Base-by-base conservation (phyloP, 2,888 invertebrate genomes). In the Andrena praecox region DNA sequence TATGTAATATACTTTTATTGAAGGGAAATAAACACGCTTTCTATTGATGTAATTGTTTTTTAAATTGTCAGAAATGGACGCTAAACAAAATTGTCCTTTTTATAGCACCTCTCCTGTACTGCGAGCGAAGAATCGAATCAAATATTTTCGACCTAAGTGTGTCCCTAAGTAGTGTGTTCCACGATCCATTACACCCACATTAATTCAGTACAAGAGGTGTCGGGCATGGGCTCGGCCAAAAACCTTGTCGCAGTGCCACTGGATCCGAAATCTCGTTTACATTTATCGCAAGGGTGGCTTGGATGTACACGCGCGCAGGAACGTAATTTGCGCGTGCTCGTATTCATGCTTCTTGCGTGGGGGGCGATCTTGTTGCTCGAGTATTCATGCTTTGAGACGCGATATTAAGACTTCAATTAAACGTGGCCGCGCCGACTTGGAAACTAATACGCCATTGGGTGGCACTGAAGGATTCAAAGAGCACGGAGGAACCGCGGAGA, bases 361-460 rank as follows among this genome's bases (percentile, higher is more conserved):
- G 27, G 52, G 7, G 27, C 71, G 67, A 80, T 80, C 67, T 64
- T 66, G 56, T 76, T 70, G 74, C 67, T 72, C 77, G 66, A 48
- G 77, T 80, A 77, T 82, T 77, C 81, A 71, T 63, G 83, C 87
- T 89, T 90, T 87, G 84, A 84, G 82, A 78, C 78, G 62, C 68
- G 80, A 89, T 88, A 90, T 88, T 85, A 84, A 87, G 86, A 80
- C 85, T 85, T 77, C 85, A 88, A 91, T 90, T 90, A 88, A 85
- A 84, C 82, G 78, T 71, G 48, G 10, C 77, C 67, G 76, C 75
- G 77, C 66, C 69, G 71, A 78, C 85, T 85, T 82, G 88, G 85
- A 85, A 90, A 89, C 83, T 90, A 86, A 90, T 89, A 87, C 85
- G 80, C 81, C 85, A 87, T 87, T 85, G 80, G 76, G 82, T 77